Conservation (phyloP, 2,113 vertebrate species). For the Ageneiosus marmoratus region DNA sequence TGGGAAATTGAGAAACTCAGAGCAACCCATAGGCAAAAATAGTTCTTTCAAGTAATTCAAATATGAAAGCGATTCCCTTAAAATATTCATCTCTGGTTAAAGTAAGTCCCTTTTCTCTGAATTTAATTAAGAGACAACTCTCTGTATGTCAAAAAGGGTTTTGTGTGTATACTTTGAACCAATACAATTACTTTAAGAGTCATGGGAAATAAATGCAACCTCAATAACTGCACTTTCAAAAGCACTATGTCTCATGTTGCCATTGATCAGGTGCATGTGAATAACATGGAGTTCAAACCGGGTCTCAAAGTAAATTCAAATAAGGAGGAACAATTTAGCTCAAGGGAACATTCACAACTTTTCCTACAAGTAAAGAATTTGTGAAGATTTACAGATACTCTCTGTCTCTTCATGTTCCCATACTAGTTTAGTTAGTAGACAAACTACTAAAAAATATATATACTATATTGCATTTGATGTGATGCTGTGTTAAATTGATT, state of each 20-base stretch:
- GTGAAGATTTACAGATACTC: not conserved
- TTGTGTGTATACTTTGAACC: not conserved
- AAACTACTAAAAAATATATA: not conserved
- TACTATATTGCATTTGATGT: not conserved
- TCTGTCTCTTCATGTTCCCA: not conserved
- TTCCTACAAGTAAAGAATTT: not conserved
- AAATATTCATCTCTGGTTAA: not conserved
- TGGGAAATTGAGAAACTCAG: not conserved
- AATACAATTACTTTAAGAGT: conserved; percentile 5
- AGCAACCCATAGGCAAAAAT: not conserved
- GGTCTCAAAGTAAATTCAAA: not conserved
- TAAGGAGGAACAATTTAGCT: not conserved
- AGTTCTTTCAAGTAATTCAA: not conserved
- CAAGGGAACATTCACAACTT: not conserved
- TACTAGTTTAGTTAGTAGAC: not conserved
- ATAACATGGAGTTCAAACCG: not conserved
- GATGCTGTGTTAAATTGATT: too few species aligned
- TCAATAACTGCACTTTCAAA: not conserved
- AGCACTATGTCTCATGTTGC: not conserved
- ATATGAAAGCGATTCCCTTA: not conserved
- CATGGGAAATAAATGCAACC: not conserved
- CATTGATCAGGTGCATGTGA: not conserved
- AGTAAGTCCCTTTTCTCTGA: not conserved
- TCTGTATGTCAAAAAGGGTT: not conserved
- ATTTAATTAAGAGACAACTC: not conserved